These are phyloP conservation scores for Paedocypris sp. DNA, from an alignment of 2,113 vertebrate species.

Conservation along the genomic window DNA sequence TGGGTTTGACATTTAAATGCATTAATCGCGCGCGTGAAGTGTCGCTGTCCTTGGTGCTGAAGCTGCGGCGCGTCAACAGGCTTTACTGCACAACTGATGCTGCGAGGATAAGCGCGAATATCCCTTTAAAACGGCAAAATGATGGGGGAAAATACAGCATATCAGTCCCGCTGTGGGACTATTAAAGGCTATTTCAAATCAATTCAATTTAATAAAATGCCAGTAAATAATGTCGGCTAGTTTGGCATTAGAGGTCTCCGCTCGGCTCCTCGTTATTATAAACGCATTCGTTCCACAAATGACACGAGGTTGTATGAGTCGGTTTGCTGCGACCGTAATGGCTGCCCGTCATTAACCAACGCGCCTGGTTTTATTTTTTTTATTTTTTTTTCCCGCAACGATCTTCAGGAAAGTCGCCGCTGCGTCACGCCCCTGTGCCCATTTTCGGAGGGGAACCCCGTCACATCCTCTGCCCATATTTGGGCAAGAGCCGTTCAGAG, in stretches of 20 bases:
- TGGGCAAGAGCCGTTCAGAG: constrained; percentile 29
- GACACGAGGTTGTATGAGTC: not conserved
- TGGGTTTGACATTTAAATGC: not conserved
- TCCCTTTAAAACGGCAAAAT: not conserved
- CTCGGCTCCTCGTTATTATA: not conserved
- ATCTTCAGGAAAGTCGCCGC: constrained; percentile 33
- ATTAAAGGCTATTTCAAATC: not conserved
- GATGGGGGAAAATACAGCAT: not conserved
- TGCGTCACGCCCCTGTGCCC: constrained; percentile 37
- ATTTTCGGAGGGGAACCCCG: constrained; percentile 42
- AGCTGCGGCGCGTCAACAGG: not conserved
- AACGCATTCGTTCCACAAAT: not conserved
- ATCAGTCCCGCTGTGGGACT: not conserved
- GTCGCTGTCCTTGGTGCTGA: constrained; percentile 34
- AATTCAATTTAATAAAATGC: not conserved
- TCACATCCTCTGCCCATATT: constrained; percentile 41
- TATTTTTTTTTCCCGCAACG: constrained; percentile 32
- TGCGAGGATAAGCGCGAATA: not conserved
- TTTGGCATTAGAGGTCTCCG: not conserved
- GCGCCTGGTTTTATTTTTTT: no score
- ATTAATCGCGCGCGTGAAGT: not conserved
- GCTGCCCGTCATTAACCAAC: constrained; percentile 16
- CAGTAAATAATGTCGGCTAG: not conserved
- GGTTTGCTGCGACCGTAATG: not conserved
- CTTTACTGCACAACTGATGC: not conserved